Evolutionary conservation across 2,888 invertebrate species (phyloP), one percentile per base, ranked within the genome.

Genomic region (Platycnemis pennipes): DNA sequence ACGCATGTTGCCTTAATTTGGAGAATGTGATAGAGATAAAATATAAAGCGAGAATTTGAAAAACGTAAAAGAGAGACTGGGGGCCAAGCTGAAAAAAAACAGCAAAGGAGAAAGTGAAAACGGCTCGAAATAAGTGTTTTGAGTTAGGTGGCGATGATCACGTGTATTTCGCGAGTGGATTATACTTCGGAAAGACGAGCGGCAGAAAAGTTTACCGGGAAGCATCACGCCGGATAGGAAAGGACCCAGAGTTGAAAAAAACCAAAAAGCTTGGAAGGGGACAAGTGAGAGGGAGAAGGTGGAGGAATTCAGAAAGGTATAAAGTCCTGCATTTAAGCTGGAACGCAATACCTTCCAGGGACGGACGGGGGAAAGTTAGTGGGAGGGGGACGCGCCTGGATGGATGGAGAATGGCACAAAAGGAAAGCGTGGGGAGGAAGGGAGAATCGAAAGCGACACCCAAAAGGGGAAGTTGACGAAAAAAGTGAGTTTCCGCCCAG

Each of bases 391-490:
- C 16, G 26, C 19, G 7, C n/a, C 4, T 22, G 1, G 86, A 44
- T 3, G 16, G 86, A 0, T 53, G 53, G 53, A 19, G 53, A 19
- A 53, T 16, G 19, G 19, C 53, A 16, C 16, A 3, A 53, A 53
- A 11, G 53, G 53, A 53, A 53, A 8, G 2, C 53, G 53, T 53
- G 53, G 53, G 19, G 53, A 16, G 53, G 53, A 19, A 8, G 53
- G 53, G n/a, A 22, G 42, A 19, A 26, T 87, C 44, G 87, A 22
- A 44, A 44, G 87, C 87, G 87, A 87, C 87, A 44, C 44, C 44
- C 87, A 87, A 87, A 87, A 87, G 87, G 44, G 87, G 87, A 87
- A 87, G 87, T 87, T 87, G 87, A 87, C 87, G 88, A 88, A 88
- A 31, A 19, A 88, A 88, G 88, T 46, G 49, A 88, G 88, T 46